Percentiles rank a stretch among this genome's conserved stretches.
These are phyloP conservation scores for Pristionchus arcanus DNA, from an alignment of 2,888 invertebrate species.

Conservation along the genomic window DNA sequence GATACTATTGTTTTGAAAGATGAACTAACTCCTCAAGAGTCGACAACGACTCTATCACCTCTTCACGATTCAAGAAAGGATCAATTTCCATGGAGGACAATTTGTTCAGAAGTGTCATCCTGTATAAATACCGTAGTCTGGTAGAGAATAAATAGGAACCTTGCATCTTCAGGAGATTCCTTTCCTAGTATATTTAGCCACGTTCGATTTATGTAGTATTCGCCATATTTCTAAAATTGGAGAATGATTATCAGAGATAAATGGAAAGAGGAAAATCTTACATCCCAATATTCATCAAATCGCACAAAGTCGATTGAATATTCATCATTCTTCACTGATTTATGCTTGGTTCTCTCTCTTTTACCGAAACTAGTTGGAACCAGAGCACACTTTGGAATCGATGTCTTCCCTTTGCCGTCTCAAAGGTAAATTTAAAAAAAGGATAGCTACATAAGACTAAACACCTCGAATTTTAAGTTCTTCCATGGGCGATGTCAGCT, in stretches of 20 bases:
- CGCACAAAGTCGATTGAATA: background rate
- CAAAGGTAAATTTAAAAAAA: background rate
- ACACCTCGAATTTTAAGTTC: background rate
- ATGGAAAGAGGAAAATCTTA: background rate
- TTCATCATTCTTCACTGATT: background rate
- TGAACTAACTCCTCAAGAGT: background rate
- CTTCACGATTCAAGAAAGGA: background rate
- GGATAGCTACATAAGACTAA: background rate
- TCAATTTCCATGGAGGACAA: background rate
- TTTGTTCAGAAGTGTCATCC: background rate
- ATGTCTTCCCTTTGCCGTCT: background rate
- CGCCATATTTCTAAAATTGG: background rate
- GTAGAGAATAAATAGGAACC: background rate
- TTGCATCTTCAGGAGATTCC: background rate
- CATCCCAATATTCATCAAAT: slow-evolving; percentile 8
- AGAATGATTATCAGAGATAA: background rate
- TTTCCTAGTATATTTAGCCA: slow-evolving; percentile 3
- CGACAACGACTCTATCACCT: background rate
- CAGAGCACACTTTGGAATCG: background rate
- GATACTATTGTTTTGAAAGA: background rate
- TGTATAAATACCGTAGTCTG: background rate
- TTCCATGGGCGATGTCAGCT: background rate
- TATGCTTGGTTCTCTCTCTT: background rate
- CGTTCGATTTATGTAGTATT: background rate
- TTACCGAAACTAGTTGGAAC: slow-evolving; percentile 3